Evolutionary conservation across 2,113 vertebrate genomes (phyloP).

Genomic region (Morone saxatilis): DNA sequence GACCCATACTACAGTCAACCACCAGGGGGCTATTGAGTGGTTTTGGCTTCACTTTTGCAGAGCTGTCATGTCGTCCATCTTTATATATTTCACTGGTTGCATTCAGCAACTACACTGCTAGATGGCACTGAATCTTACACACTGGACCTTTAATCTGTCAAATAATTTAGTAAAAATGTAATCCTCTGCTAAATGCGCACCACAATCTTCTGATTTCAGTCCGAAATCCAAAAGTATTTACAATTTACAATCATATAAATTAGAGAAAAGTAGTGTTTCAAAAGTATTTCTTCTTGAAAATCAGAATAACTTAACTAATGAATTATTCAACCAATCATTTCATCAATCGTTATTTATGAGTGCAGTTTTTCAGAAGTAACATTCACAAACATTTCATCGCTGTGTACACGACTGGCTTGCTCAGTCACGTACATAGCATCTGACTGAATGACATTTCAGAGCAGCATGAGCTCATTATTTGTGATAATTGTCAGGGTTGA

Average conservation of each 20-base stretch:
- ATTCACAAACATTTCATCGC: background rate
- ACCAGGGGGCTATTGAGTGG: no score
- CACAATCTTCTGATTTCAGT: background rate
- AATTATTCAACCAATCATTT: background rate
- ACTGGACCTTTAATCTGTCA: no score
- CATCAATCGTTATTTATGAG: background rate
- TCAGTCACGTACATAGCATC: background rate
- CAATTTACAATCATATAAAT: background rate
- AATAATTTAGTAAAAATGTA: no score
- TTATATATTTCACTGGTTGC: no score
- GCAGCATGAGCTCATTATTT: slow-evolving; percentile 26
- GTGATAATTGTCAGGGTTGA: slow-evolving; percentile 24
- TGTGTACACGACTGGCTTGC: background rate
- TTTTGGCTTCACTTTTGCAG: no score
- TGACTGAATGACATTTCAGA: slow-evolving; percentile 26
- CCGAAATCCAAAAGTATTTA: background rate
- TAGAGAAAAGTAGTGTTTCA: background rate
- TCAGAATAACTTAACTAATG: background rate
- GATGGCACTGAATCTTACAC: no score
- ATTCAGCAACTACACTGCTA: no score
- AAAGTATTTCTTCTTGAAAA: no score
- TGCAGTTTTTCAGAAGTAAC: background rate
- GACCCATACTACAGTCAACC: no score
- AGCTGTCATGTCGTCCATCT: no score
- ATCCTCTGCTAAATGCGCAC: no score